Base-by-base conservation (phyloP, 1,140 invertebrate species). In the Physella acuta region DNA sequence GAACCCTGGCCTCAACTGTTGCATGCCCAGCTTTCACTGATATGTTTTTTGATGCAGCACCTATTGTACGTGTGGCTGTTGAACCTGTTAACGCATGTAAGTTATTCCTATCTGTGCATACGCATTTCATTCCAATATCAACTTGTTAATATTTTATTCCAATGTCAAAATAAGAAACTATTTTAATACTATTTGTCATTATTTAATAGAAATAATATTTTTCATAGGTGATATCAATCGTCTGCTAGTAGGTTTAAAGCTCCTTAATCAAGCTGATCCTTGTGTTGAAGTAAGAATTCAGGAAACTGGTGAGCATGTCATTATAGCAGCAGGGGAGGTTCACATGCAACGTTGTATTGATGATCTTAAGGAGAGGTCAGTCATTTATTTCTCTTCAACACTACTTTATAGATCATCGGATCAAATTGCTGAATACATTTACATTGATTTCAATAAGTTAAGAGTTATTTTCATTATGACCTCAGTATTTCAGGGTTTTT, bases 261-360 rank as follows among this genome's bases (percentile, higher is more conserved):
- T 95, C 30, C 84, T 97, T 24, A 94, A 95, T 83, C 94, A 98
- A 85, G 93, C 96, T 0, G 97, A 99, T 86, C 84, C 94, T 1
- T 95, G 94, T 86, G 94, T 97, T 0, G 89, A 94, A 81, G 92
- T 97, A 3, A 86, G 92, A 8, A 87, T 97, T 16, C 94, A 97
- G 86, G 93, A 97, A 79, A 96, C 91, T 11, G 98, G 98, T 0
- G 96, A 99, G 84, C 91, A 97, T 81, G 93, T 99, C 1, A 87
- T 99, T n/a, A 89, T 94, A 3, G 98, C 97, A 0, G 92, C 96
- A 11, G 98, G 98, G 0, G 96, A 99, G 87, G 94, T 99, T 8
- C 98, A 99, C 87, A 87, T 99, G 39, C 93, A 98, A 81, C 91
- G 95, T 76, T 99, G 98, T 87, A 80, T 96, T 0, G 90, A 93